These are phyloP conservation scores for Bambusicola thoracicus DNA, from an alignment of 2,113 vertebrate species.

Conservation along the genomic window DNA sequence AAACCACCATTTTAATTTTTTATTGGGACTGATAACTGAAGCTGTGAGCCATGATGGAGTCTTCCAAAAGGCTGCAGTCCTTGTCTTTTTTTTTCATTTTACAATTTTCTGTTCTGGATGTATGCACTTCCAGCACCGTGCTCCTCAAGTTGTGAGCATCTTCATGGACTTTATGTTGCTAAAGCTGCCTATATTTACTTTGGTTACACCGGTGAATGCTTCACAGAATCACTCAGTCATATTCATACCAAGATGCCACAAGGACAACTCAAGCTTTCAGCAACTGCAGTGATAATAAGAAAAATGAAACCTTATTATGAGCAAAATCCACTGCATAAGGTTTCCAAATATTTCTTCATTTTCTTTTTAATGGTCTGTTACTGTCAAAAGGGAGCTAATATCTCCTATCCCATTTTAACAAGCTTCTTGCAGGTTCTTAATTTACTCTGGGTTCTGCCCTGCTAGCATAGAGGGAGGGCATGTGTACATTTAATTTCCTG, in stretches of 20 bases:
- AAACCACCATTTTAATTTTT: background rate
- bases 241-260: background rate
- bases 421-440: background rate
- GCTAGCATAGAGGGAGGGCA: background rate
- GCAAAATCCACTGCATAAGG: background rate
- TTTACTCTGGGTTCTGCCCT: background rate
- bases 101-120: background rate
- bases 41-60: background rate
- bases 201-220: background rate
- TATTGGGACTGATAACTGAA: background rate
- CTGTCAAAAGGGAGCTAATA: background rate
- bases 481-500: background rate
- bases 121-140: background rate
- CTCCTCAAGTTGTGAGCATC: background rate
- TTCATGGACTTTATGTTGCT: background rate
- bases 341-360: background rate
- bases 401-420: background rate
- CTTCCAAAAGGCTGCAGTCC: background rate
- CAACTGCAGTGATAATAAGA: background rate
- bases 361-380: background rate
- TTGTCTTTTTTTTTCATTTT: background rate
- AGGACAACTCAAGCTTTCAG: background rate
- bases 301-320: background rate
- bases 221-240: background rate
- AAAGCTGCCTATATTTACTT: background rate